Percentiles rank a stretch among this genome's conserved stretches.
phyloP scores from a whole-genome alignment of 2,113 vertebrate species.

The Isichthys henryi region DNA sequence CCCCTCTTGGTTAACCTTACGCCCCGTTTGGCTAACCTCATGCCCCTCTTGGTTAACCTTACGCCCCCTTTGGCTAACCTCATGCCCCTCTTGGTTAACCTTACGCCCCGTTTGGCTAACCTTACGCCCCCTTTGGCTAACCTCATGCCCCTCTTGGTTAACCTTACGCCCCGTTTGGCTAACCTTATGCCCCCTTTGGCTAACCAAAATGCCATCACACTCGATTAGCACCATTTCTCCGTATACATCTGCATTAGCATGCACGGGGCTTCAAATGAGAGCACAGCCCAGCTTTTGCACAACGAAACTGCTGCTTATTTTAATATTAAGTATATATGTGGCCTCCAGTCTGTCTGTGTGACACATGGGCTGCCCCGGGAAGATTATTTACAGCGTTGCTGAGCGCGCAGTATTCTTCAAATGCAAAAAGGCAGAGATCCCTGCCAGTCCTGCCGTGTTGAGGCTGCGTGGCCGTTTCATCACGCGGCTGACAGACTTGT shows the following conservation, averaged over 20 bases:
- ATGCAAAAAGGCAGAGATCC: not conserved
- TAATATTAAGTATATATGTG: not conserved
- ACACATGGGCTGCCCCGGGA: not conserved
- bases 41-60: not conserved
- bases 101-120: not conserved
- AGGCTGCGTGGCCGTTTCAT: not conserved
- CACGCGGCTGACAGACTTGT: not conserved
- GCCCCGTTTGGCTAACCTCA: not conserved
- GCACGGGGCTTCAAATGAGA: not conserved
- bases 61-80: not conserved
- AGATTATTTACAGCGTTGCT: not conserved
- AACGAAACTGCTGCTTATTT: not conserved
- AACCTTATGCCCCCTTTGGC: not conserved
- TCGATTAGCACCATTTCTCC: not conserved
- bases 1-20: not conserved
- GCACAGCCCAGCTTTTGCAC: not conserved
- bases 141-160: too few species aligned
- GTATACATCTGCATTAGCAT: too few species aligned
- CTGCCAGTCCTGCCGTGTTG: not conserved
- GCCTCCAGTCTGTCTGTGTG: not conserved
- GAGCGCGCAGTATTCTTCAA: not conserved
- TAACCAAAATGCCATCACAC: not conserved
- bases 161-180: not conserved
- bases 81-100: too few species aligned
- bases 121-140: not conserved